A percentile compares a stretch with the other conserved stretches of the same genome.
These are phyloP conservation scores for Procavia capensis DNA, from an alignment of 2,113 vertebrate species.

Conservation along the genomic window DNA sequence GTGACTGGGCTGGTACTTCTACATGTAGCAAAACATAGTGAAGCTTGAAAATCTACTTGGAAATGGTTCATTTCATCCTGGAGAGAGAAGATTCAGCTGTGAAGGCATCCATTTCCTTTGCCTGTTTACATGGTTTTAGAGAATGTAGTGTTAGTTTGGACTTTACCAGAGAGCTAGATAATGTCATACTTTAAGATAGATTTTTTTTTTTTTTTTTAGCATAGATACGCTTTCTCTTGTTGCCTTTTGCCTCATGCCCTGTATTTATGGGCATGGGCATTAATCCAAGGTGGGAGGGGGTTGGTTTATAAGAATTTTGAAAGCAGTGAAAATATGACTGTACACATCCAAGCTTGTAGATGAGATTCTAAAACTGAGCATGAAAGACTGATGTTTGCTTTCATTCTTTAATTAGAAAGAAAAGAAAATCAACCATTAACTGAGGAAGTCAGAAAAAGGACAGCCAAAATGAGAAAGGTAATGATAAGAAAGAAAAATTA, in stretches of 20 bases:
- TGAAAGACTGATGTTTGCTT: neutral
- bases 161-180: neutral
- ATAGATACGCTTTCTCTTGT: neutral
- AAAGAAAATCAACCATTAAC: neutral
- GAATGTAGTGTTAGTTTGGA: neutral
- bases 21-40: neutral
- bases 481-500: neutral
- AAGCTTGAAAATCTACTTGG: neutral
- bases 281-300: neutral
- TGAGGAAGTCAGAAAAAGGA: neutral
- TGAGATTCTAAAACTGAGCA: neutral
- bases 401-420: neutral
- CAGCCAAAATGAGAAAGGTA: neutral
- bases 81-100: neutral
- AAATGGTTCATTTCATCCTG: neutral
- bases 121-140: neutral
- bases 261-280: neutral
- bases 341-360: neutral
- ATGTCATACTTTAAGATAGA: neutral
- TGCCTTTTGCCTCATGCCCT: neutral
- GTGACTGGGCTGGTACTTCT: neutral
- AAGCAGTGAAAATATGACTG: neutral
- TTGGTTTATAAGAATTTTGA: neutral
- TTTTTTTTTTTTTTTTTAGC: neutral
- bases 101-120: neutral